Evolutionary conservation across 2,888 invertebrate species (phyloP), one percentile per base, ranked within the genome.

Genomic region (Leucophenga montana): DNA sequence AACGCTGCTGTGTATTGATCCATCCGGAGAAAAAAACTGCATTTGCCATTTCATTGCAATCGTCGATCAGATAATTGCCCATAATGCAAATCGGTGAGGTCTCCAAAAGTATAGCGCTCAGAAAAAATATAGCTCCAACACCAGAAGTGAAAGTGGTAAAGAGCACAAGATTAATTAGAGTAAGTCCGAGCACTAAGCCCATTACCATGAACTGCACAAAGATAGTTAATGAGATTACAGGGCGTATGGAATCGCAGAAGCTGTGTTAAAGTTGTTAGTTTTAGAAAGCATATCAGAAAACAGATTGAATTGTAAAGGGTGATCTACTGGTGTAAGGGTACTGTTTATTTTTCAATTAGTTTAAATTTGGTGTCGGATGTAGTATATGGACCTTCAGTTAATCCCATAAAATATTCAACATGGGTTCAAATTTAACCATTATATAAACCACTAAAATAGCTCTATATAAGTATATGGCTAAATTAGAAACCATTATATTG

Each of bases 11-110:
- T 8, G 72, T 73, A 31, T 68, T 59, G 5, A 70, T 66, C 77
- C 78, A 78, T 20, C 72, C 72, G 4, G 74, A 74, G 50, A 76
- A 72, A 39, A 77, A 78, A 11, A 75, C 73, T 8, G 77, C 74
- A 50, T 71, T 48, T 3, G 76, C 62, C 22, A 78, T 50, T 1
- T 71, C 22, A 4, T 73, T 70, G n/a, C 76, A 73, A 20, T 77
- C 78, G 11, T 68, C 71, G 22, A 71, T 69, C 16, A 78, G 39
- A 48, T 65, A 70, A 22, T 71, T 78, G 16, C 73, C 71, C 16
- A 73, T 71, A 27, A 72, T 75, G 20, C 78, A 77, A 20, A 73
- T 71, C 6, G 77, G 76, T 9, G 74, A 67, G 9, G 73, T 73
- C 66, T 78, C 75, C 3, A 70, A 33, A 62, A 75, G 33, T 14